A percentile compares a stretch with the other conserved stretches of the same genome.
These are phyloP conservation scores for Diplazon laetatorius DNA, from an alignment of 2,888 invertebrate species.

Conservation along the genomic window DNA sequence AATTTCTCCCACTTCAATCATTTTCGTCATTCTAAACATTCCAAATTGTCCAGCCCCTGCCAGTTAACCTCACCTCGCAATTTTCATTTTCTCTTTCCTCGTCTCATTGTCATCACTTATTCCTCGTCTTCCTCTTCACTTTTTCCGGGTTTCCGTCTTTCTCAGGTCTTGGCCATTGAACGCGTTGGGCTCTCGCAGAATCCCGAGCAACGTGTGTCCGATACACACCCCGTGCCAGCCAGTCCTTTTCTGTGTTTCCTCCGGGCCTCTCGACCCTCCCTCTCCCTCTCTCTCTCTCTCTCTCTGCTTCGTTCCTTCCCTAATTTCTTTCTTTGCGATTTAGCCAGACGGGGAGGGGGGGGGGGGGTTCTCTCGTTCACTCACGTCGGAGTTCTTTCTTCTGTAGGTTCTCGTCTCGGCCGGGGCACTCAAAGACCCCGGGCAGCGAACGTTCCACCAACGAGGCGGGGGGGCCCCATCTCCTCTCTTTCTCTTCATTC, in stretches of 20 bases:
- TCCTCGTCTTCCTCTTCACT: neutral
- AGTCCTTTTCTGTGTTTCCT: conserved; percentile 24
- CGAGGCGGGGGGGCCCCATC: conserved; percentile 1
- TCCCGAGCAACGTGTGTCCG: conserved; percentile 5
- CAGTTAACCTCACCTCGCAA: no score
- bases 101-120: no score
- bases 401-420: conserved; percentile 14
- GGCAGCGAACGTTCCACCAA: conserved; percentile 6
- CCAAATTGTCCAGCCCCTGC: no score
- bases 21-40: no score
- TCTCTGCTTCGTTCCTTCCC: conserved; percentile 11
- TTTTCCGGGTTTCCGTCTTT: neutral
- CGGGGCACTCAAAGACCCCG: conserved; percentile 23
- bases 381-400: conserved; percentile 25
- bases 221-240: conserved; percentile 16
- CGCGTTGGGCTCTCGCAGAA: no score
- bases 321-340: conserved; percentile 41
- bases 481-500: conserved; percentile 48
- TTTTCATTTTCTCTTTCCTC: no score
- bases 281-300: conserved; percentile 43
- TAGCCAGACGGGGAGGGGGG: conserved; percentile 13
- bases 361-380: no score
- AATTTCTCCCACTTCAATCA: no score
- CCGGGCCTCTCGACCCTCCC: conserved; percentile 6
- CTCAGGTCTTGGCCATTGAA: no score